phyloP scores from a whole-genome alignment of 2,797 vertebrate species.

The Sebastes diaconus region DNA sequence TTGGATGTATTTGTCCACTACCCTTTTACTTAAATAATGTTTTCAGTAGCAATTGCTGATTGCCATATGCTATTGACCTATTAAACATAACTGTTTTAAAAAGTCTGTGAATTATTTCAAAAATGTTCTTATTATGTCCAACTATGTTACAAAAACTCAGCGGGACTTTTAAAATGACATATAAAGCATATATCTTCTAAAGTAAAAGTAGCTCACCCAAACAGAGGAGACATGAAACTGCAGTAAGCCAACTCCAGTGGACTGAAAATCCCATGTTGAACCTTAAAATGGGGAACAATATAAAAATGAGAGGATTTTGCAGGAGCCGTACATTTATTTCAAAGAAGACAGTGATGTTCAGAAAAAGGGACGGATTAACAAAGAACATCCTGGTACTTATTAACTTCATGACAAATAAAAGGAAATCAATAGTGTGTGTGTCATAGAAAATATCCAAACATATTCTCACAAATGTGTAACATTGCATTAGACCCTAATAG shows the following conservation, averaged over 20 bases:
- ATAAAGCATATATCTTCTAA: background rate
- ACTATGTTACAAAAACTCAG: background rate
- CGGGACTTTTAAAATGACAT: background rate
- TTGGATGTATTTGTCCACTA: background rate
- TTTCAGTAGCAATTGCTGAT: background rate
- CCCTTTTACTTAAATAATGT: background rate
- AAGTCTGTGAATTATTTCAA: background rate
- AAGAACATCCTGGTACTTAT: slow-evolving; percentile 54
- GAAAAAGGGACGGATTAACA: background rate
- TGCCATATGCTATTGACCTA: background rate
- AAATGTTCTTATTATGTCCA: background rate
- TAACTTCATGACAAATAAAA: slow-evolving; percentile 60
- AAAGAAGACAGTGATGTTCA: slow-evolving; percentile 1
- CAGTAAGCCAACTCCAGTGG: slow-evolving; percentile 35
- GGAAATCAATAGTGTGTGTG: slow-evolving; percentile 49
- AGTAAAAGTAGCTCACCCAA: slow-evolving; percentile 55
- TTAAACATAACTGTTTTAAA: background rate
- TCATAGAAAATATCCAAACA: background rate
- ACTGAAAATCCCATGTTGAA: slow-evolving; percentile 59
- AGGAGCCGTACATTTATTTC: slow-evolving; percentile 15
- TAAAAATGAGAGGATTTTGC: background rate
- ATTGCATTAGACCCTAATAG: background rate
- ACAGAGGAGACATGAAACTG: slow-evolving; percentile 48
- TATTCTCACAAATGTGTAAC: background rate
- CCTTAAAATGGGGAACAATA: background rate